Evolutionary conservation across 1,140 invertebrate genomes (phyloP).

Genomic region (Eciton burchellii): DNA sequence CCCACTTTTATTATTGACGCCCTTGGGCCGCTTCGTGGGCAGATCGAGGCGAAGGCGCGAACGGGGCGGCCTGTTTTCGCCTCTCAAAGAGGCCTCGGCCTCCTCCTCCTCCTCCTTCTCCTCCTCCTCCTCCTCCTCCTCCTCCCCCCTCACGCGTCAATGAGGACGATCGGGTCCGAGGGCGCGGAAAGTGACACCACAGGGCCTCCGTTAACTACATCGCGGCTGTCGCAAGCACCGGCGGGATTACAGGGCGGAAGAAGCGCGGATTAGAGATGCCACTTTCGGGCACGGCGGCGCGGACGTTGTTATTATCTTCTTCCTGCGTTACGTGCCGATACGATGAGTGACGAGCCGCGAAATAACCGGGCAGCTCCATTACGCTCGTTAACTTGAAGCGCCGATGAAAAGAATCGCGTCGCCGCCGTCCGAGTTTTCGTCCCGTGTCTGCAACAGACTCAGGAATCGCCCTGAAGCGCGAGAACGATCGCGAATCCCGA

Average conservation of each 20-base stretch:
- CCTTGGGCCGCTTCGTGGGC: slow-evolving; percentile 48
- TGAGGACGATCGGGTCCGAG: slow-evolving; percentile 50
- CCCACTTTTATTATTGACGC: slow-evolving; percentile 60
- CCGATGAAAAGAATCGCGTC: slow-evolving; percentile 5
- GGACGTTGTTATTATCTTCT: slow-evolving; percentile 33
- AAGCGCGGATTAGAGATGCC: slow-evolving; percentile 42
- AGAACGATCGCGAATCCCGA: background rate
- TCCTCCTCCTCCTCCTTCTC: slow-evolving; percentile 40
- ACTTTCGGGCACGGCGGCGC: background rate
- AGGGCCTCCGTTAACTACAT: slow-evolving; percentile 39
- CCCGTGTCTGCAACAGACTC: background rate
- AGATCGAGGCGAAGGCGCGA: slow-evolving; percentile 55
- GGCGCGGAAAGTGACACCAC: slow-evolving; percentile 54
- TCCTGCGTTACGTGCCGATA: background rate
- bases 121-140: slow-evolving; percentile 30
- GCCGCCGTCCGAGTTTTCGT: background rate
- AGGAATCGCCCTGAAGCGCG: background rate
- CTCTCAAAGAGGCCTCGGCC: slow-evolving; percentile 40
- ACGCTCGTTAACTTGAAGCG: background rate
- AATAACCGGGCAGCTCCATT: background rate
- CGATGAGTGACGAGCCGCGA: slow-evolving; percentile 1
- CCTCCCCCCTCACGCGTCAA: slow-evolving; percentile 59
- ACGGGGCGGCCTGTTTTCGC: slow-evolving; percentile 58
- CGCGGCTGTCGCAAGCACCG: slow-evolving; percentile 37
- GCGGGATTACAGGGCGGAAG: slow-evolving; percentile 55